Evolutionary conservation across 2,888 invertebrate species (phyloP).

Genomic region (Cerceris ruficornis): DNA sequence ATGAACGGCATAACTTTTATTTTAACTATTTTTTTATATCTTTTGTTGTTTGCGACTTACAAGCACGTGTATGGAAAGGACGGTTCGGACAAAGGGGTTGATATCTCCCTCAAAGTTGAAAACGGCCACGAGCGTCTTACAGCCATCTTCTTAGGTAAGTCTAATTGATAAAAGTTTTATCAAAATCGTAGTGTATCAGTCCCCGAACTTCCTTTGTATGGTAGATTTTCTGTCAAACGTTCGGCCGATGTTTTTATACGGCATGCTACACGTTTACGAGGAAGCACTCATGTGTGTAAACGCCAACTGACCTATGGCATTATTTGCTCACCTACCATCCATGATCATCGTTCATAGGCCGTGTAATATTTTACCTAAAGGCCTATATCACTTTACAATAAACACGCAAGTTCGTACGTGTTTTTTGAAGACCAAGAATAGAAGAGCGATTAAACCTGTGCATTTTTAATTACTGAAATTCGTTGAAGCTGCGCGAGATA

Average conservation of each 20-base stretch:
- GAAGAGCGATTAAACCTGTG: not conserved
- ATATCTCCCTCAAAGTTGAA: too few relatives aligned
- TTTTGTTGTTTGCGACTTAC: too few relatives aligned
- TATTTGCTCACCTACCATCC: slow-evolving; percentile 53
- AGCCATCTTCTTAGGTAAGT: too few relatives aligned
- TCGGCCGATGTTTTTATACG: slow-evolving; percentile 13
- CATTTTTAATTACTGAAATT: not conserved
- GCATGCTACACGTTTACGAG: slow-evolving; percentile 16
- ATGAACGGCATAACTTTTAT: too few relatives aligned
- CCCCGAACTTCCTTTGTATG: too few relatives aligned
- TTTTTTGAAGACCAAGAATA: slow-evolving; percentile 3
- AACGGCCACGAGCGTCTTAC: too few relatives aligned
- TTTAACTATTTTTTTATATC: too few relatives aligned
- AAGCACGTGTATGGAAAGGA: too few relatives aligned
- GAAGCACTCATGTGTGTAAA: slow-evolving; percentile 50
- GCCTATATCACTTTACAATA: slow-evolving; percentile 49
- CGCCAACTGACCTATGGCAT: slow-evolving; percentile 66
- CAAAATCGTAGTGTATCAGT: too few relatives aligned
- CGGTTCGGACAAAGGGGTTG: too few relatives aligned
- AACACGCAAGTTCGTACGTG: slow-evolving; percentile 10
- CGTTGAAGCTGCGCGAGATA: too few relatives aligned
- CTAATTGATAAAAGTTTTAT: too few relatives aligned
- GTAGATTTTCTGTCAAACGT: not conserved
- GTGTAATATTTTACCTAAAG: slow-evolving; percentile 45
- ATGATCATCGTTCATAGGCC: slow-evolving; percentile 35